These are phyloP conservation scores for Columbina picui DNA, from an alignment of 2,113 vertebrate species.

Conservation along the genomic window DNA sequence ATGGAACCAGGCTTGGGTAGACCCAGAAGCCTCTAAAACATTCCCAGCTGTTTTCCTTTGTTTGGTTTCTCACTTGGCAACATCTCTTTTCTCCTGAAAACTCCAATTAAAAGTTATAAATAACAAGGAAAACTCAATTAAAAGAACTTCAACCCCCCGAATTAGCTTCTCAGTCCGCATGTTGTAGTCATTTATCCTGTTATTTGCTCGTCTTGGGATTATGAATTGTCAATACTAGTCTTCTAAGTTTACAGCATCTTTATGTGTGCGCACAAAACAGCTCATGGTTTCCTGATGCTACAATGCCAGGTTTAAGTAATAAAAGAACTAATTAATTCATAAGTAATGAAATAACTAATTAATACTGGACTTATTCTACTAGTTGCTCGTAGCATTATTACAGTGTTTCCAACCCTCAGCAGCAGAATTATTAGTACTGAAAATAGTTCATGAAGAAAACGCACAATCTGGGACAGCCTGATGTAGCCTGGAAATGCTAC, in stretches of 20 bases:
- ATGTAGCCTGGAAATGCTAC: not conserved
- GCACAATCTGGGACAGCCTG: not conserved
- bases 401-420: not conserved
- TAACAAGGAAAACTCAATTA: not conserved
- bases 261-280: not conserved
- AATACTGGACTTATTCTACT: not conserved
- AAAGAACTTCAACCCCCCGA: not conserved
- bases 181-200: not conserved
- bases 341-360: not conserved
- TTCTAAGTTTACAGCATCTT: not conserved
- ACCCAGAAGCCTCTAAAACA: not conserved
- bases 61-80: not conserved
- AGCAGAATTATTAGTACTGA: not conserved
- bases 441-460: not conserved
- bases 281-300: not conserved
- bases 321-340: not conserved
- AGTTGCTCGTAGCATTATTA: not conserved
- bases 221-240: not conserved
- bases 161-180: not conserved
- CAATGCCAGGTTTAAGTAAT: not conserved
- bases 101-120: not conserved
- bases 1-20: accelerated
- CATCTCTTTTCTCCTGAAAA: not conserved
- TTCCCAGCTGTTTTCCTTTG: not conserved
- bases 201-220: not conserved